phyloP scores from a whole-genome alignment of 2,113 vertebrate genomes.

The Nesogale talazaci region DNA sequence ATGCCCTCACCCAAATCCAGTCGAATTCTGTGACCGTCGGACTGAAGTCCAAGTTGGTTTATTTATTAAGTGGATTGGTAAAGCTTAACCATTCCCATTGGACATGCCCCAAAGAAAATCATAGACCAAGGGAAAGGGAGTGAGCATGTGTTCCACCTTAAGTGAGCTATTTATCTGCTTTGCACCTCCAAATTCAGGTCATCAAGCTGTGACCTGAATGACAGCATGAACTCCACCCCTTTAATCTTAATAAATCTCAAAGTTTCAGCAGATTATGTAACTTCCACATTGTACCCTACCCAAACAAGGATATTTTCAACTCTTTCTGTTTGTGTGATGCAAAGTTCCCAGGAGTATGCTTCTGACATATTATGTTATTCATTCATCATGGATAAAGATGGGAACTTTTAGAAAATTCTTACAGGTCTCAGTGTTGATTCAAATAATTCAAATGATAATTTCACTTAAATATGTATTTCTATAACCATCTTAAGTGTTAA shows the following conservation, averaged over 20 bases:
- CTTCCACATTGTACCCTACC: not conserved
- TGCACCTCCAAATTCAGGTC: too few relatives aligned
- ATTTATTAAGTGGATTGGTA: slow-evolving; percentile 69
- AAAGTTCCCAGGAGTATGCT: slow-evolving; percentile 24
- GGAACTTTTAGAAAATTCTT: slow-evolving; percentile 36
- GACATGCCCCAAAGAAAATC: slow-evolving; percentile 71
- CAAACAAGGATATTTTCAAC: slow-evolving; percentile 29
- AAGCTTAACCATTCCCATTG: slow-evolving; percentile 75
- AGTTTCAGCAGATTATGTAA: too few relatives aligned
- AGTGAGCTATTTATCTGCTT: too few relatives aligned
- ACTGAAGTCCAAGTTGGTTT: slow-evolving; percentile 71
- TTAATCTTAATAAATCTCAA: too few relatives aligned
- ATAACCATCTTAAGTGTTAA: not conserved
- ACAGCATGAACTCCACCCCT: too few relatives aligned
- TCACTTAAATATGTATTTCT: slow-evolving; percentile 49
- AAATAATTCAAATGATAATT: slow-evolving; percentile 54
- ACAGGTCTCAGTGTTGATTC: not conserved
- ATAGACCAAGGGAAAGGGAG: slow-evolving; percentile 60
- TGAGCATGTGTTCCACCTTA: not conserved
- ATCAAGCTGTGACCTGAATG: too few relatives aligned
- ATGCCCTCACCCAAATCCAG: slow-evolving; percentile 16
- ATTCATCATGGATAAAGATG: slow-evolving; percentile 26
- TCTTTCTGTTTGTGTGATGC: slow-evolving; percentile 11
- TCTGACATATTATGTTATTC: slow-evolving; percentile 6
- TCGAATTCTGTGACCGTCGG: slow-evolving; percentile 59